Percentiles rank a stretch among this genome's conserved stretches.
phyloP scores from a whole-genome alignment of 2,113 vertebrate genomes.

The Bombycilla garrulus region DNA sequence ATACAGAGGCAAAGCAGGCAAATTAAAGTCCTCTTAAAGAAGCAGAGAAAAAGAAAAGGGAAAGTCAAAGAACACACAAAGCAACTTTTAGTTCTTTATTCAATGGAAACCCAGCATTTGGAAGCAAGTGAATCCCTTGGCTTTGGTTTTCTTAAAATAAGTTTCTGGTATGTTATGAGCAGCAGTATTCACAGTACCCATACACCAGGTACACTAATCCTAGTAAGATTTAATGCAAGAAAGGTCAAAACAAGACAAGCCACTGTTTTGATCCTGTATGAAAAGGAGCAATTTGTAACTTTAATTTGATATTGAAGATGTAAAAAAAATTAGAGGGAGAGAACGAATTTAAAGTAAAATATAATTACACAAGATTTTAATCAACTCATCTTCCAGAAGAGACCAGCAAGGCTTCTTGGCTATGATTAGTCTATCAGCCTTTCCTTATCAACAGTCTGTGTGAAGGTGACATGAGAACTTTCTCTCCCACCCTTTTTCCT shows the following conservation, averaged over 20 bases:
- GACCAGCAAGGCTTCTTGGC: neutral
- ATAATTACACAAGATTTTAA: neutral
- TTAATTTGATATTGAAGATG: neutral
- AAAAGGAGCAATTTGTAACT: neutral
- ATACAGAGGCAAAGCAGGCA: neutral
- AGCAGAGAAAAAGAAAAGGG: neutral
- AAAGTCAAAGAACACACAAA: neutral
- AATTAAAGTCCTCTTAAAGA: neutral
- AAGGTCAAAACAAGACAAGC: neutral
- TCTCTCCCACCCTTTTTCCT: neutral
- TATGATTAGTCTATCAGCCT: neutral
- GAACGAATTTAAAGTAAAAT: neutral
- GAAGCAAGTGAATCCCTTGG: neutral
- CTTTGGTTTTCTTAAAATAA: neutral
- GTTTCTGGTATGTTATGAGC: neutral
- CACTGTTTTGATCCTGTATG: neutral
- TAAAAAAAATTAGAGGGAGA: too few species aligned
- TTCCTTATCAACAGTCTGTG: neutral
- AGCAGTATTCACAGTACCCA: neutral
- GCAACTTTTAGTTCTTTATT: neutral
- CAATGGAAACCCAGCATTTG: neutral
- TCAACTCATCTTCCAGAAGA: neutral
- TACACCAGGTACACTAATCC: neutral
- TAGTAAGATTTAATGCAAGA: neutral
- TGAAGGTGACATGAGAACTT: neutral